A percentile compares a stretch with the other conserved stretches of the same genome.
phyloP scores from a whole-genome alignment of 30 jellyfish, hydroid and myxozoan species.

The Catostylus mosaicus region DNA sequence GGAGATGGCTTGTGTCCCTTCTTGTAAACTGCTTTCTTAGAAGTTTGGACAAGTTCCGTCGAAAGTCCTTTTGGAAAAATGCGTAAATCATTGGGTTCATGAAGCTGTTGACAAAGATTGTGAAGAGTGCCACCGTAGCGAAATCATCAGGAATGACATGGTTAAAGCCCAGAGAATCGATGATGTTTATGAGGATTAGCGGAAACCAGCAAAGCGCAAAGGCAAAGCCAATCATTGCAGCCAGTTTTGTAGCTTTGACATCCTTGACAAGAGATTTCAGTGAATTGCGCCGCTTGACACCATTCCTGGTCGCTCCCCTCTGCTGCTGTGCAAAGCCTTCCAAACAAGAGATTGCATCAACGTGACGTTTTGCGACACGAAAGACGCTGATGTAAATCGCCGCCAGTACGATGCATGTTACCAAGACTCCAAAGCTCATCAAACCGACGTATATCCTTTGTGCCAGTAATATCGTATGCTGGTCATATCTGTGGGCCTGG shows the following conservation, averaged over 20 bases:
- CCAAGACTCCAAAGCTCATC: conserved; percentile 51
- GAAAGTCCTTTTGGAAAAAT: conserved; percentile 63
- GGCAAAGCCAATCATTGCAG: conserved; percentile 57
- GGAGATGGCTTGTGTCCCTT: neutral
- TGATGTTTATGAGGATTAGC: conserved; percentile 55
- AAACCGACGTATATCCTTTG: conserved; percentile 39
- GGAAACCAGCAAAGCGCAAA: conserved; percentile 77
- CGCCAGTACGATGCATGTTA: conserved; percentile 33
- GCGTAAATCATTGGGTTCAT: conserved; percentile 75
- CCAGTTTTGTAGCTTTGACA: conserved; percentile 78
- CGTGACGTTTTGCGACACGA: conserved; percentile 66
- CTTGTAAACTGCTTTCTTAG: neutral
- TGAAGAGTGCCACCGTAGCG: conserved; percentile 46
- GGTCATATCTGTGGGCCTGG: neutral
- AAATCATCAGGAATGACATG: conserved; percentile 12
- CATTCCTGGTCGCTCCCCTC: conserved; percentile 4
- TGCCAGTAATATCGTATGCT: neutral
- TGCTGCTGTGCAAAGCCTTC: conserved; percentile 17
- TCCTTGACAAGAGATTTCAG: conserved; percentile 65
- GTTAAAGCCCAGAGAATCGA: conserved; percentile 30
- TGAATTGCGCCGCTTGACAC: conserved; percentile 54
- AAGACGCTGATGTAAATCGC: conserved; percentile 50
- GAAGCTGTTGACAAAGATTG: conserved; percentile 74
- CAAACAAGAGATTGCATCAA: conserved; percentile 69
- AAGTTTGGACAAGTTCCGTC: conserved; percentile 27